Evolutionary conservation across 2,888 invertebrate genomes (phyloP).

Genomic region (Alloscopus bannaensis): DNA sequence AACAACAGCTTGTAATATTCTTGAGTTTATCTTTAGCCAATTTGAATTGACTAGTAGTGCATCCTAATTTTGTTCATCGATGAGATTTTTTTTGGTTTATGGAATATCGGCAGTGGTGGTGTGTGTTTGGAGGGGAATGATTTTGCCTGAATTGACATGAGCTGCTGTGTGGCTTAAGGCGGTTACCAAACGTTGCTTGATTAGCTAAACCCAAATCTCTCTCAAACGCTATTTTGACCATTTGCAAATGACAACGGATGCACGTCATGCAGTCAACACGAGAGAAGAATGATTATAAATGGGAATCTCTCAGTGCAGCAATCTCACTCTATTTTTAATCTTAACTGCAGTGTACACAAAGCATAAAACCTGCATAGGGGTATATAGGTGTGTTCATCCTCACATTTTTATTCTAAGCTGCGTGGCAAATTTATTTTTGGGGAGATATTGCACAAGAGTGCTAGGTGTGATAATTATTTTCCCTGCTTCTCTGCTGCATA

Average conservation of each 20-base stretch:
- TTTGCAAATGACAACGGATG: neutral
- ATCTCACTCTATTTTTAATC: neutral
- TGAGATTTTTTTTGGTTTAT: neutral
- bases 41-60: too few species aligned
- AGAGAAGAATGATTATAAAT: neutral
- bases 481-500: too few species aligned
- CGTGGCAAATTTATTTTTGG: too few species aligned
- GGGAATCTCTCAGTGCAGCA: too few species aligned
- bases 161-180: constrained; percentile 48
- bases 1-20: neutral
- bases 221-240: constrained; percentile 13
- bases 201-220: too few species aligned
- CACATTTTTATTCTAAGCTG: too few species aligned
- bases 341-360: neutral
- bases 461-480: too few species aligned
- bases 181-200: too few species aligned
- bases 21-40: too few species aligned
- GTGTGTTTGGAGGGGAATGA: neutral
- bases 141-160: constrained; percentile 2
- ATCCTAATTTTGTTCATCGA: constrained; percentile 18
- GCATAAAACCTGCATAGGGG: too few species aligned
- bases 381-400: too few species aligned
- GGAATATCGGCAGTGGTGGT: neutral
- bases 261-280: constrained; percentile 18
- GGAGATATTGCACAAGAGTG: too few species aligned